A percentile compares a stretch with the other conserved stretches of the same genome.
These are phyloP conservation scores for Hippoglossus stenolepis DNA, from an alignment of 2,113 vertebrate species.

Conservation along the genomic window DNA sequence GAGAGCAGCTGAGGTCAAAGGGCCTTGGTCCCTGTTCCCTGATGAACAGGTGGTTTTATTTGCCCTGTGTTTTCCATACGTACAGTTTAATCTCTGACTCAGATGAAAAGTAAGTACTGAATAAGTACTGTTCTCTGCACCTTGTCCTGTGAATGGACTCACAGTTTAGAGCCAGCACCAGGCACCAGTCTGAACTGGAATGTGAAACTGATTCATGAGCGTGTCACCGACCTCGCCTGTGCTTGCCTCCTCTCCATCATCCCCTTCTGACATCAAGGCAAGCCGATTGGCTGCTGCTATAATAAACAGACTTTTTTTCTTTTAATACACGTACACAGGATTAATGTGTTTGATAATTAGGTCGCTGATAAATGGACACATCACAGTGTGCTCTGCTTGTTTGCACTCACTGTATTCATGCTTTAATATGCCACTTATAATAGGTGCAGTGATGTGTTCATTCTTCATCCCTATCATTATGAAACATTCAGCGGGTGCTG, in stretches of 20 bases:
- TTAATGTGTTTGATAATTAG: slow-evolving; percentile 65
- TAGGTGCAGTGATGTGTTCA: slow-evolving; percentile 56
- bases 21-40: not conserved
- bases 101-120: not conserved
- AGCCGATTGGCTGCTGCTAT: slow-evolving; percentile 26
- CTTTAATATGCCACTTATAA: slow-evolving; percentile 62
- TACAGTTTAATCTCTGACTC: not conserved
- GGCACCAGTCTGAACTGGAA: slow-evolving; percentile 22
- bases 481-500: slow-evolving; percentile 42
- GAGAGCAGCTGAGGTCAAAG: not conserved
- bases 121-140: not conserved
- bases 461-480: slow-evolving; percentile 63
- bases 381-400: slow-evolving; percentile 44
- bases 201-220: slow-evolving; percentile 64
- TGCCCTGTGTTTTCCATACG: not conserved
- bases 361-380: slow-evolving; percentile 62
- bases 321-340: slow-evolving; percentile 30
- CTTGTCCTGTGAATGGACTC: not conserved
- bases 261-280: slow-evolving; percentile 41
- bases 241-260: slow-evolving; percentile 46
- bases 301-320: slow-evolving; percentile 43
- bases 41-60: not conserved
- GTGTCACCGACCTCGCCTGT: slow-evolving; percentile 38
- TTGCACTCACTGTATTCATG: slow-evolving; percentile 53
- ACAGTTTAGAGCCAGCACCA: not conserved